These are phyloP conservation scores for Labeo catla DNA, from an alignment of 2,113 vertebrate genomes.

Conservation along the genomic window DNA sequence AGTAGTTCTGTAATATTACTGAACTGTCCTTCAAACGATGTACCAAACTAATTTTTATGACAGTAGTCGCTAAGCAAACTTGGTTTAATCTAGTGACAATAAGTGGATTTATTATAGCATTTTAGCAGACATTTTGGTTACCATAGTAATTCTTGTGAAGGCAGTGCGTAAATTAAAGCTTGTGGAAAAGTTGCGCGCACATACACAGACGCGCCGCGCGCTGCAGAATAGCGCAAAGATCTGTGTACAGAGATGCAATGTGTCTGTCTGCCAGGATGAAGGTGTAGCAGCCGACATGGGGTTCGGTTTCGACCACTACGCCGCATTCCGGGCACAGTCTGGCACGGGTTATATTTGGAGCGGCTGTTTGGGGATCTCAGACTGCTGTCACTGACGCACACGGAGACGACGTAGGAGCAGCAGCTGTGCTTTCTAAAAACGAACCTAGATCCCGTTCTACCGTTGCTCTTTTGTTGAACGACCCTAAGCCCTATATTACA, in stretches of 20 bases:
- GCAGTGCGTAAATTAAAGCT: background rate
- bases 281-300: background rate
- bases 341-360: constrained; percentile 51
- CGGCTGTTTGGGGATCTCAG: constrained; percentile 18
- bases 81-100: background rate
- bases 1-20: background rate
- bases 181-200: background rate
- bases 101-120: background rate
- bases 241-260: background rate
- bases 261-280: background rate
- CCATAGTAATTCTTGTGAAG: background rate
- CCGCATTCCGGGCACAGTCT: constrained; percentile 37
- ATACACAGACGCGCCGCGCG: background rate
- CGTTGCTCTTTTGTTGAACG: background rate
- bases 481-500: background rate
- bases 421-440: constrained; percentile 57
- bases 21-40: background rate
- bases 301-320: constrained; percentile 7
- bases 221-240: background rate
- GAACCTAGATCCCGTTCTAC: background rate
- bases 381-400: constrained; percentile 27
- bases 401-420: constrained; percentile 2
- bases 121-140: background rate
- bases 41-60: background rate
- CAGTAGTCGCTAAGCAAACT: background rate